Percentiles rank a stretch among this genome's conserved stretches.
Evolutionary conservation across 2,888 invertebrate genomes (phyloP).

Genomic region (Drosophila hamatofila): DNA sequence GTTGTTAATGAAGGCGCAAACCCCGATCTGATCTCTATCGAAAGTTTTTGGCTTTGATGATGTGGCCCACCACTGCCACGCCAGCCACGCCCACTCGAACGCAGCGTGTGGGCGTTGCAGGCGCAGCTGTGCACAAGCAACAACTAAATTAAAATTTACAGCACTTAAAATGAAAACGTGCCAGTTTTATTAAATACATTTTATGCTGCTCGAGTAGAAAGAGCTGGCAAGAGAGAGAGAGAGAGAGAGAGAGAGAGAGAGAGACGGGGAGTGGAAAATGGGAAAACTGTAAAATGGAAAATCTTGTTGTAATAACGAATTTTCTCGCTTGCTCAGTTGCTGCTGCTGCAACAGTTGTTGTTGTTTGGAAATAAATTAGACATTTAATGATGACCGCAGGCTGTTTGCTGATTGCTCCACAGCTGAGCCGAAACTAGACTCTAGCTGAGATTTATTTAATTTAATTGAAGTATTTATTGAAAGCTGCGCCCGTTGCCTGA

Average conservation of each 20-base stretch:
- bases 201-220: conserved; percentile 46
- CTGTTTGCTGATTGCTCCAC: conserved; percentile 74
- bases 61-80: conserved; percentile 19
- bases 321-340: conserved; percentile 57
- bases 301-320: conserved; percentile 71
- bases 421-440: conserved; percentile 31
- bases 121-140: conserved; percentile 72
- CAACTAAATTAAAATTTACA: conserved; percentile 82
- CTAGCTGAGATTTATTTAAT: conserved; percentile 75
- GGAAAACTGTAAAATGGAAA: conserved; percentile 61
- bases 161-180: conserved; percentile 80
- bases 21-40: conserved; percentile 71
- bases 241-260: neutral
- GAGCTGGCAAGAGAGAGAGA: neutral
- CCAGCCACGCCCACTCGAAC: conserved; percentile 20
- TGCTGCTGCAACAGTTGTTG: conserved; percentile 30
- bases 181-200: conserved; percentile 79
- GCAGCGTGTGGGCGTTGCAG: conserved; percentile 27
- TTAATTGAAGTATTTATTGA: conserved; percentile 77
- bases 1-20: conserved; percentile 67
- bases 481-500: conserved; percentile 48
- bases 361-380: conserved; percentile 76
- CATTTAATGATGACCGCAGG: conserved; percentile 81
- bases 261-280: conserved; percentile 8
- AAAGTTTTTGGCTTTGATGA: conserved; percentile 75